Evolutionary conservation across 2,113 vertebrate genomes (phyloP).

Genomic region (Trochalopteron elliotii): DNA sequence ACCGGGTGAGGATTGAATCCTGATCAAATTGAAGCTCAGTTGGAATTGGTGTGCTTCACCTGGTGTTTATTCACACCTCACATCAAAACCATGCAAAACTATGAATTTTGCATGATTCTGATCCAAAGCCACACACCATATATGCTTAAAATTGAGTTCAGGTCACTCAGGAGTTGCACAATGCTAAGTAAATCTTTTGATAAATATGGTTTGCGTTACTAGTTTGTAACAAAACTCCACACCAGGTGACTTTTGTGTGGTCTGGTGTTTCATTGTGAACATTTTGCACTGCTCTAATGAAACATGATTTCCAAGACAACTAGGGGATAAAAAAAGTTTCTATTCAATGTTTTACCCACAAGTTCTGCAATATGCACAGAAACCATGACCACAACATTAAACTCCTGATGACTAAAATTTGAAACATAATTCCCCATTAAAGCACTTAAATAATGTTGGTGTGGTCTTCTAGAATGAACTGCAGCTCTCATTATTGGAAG

Average conservation of each 20-base stretch:
- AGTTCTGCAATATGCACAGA: not conserved
- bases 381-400: not conserved
- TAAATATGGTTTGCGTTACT: constrained; percentile 62
- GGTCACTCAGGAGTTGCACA: constrained; percentile 53
- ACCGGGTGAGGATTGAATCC: constrained; percentile 2
- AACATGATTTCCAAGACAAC: constrained; percentile 45
- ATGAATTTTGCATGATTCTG: constrained; percentile 52
- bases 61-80: constrained; percentile 59
- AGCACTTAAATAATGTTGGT: not conserved
- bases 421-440: constrained; percentile 2
- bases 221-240: constrained; percentile 58
- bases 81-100: constrained; percentile 59
- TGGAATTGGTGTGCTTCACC: constrained; percentile 56
- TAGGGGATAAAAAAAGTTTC: not conserved
- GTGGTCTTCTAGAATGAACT: not conserved
- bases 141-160: constrained; percentile 55
- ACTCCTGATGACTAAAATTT: not conserved
- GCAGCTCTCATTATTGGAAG: not conserved
- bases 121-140: constrained; percentile 53
- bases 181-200: constrained; percentile 25
- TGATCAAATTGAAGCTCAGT: constrained; percentile 56
- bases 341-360: not conserved
- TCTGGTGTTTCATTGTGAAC: constrained; percentile 58
- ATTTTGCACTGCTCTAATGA: constrained; percentile 53
- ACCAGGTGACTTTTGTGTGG: constrained; percentile 65